phyloP scores from a whole-genome alignment of 2,797 vertebrate species.

The Pipistrellus kuhlii region DNA sequence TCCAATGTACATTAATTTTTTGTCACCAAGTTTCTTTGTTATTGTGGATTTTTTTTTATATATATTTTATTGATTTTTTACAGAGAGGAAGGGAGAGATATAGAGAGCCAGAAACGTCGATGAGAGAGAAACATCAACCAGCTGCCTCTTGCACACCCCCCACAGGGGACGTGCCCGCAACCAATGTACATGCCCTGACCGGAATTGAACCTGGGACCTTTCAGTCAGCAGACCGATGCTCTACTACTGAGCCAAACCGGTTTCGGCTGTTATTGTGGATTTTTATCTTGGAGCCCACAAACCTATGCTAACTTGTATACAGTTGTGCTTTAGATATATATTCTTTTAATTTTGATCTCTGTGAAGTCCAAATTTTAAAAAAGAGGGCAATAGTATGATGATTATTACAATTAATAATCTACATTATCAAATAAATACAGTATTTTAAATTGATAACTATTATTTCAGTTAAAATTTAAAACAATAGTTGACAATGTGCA shows the following conservation, averaged over 20 bases:
- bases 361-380: background rate
- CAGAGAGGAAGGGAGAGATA: no score
- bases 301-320: background rate
- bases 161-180: no score
- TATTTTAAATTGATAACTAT: background rate
- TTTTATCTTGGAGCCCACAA: background rate
- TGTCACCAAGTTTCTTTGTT: background rate
- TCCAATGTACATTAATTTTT: background rate
- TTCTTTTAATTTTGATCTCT: background rate
- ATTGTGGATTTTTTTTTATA: background rate
- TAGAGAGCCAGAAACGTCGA: no score
- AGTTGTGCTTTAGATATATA: background rate
- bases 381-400: background rate
- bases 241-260: no score
- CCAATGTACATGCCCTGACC: no score
- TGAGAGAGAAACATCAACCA: no score
- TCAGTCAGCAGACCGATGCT: no score
- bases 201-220: no score
- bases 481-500: background rate
- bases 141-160: no score
- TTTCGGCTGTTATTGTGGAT: background rate
- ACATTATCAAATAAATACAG: background rate
- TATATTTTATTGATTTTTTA: no score
- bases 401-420: background rate
- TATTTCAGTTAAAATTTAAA: conserved; percentile 32